Conservation (phyloP, 2,113 vertebrate genomes). For the Planiliza haematocheilus region DNA sequence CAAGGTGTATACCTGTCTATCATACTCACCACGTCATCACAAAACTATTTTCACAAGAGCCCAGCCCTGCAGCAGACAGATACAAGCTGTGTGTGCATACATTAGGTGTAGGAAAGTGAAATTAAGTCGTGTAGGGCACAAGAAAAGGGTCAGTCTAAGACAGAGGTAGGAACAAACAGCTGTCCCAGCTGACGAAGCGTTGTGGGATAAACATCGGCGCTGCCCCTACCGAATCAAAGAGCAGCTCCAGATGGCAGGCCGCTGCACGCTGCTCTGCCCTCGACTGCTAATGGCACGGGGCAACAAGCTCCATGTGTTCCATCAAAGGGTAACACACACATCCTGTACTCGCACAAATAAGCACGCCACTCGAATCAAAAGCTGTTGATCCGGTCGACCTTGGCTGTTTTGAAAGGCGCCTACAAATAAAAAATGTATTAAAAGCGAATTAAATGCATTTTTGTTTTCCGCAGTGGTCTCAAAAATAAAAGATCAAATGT, state of each 20-base stretch:
- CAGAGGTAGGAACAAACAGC: slow-evolving; percentile 38
- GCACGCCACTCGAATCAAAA: background rate
- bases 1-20: too few relatives aligned
- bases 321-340: slow-evolving; percentile 48
- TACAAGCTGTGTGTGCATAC: slow-evolving; percentile 2
- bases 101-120: background rate
- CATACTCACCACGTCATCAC: too few relatives aligned
- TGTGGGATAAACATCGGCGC: slow-evolving; percentile 59
- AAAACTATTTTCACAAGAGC: background rate
- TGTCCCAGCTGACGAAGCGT: slow-evolving; percentile 65
- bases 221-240: slow-evolving; percentile 57
- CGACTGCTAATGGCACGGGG: slow-evolving; percentile 32
- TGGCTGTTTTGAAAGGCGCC: too few relatives aligned
- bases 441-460: background rate
- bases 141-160: slow-evolving; percentile 7
- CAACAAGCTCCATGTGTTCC: slow-evolving; percentile 71
- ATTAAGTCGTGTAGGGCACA: background rate
- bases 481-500: background rate
- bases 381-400: background rate
- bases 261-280: slow-evolving; percentile 26
- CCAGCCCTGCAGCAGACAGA: slow-evolving; percentile 15
- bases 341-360: background rate
- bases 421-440: too few relatives aligned
- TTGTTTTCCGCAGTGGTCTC: slow-evolving; percentile 6
- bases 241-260: slow-evolving; percentile 68